phyloP scores from a whole-genome alignment of 2,113 vertebrate species.

The Rhinopomastus cyanomelas region DNA sequence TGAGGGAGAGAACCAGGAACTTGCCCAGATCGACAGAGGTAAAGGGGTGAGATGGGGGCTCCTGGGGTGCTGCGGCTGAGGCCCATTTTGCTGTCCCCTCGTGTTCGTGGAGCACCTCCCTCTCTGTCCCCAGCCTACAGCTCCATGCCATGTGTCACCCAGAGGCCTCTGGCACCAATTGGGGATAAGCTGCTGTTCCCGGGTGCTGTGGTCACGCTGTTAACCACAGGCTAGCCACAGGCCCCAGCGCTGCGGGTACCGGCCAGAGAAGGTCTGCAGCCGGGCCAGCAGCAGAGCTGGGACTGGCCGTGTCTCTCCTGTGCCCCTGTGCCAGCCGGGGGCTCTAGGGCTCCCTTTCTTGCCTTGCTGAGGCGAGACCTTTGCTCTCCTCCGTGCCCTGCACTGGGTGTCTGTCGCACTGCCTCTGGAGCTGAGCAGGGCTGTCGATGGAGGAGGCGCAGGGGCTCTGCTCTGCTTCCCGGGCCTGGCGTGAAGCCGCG shows the following conservation, averaged over 20 bases:
- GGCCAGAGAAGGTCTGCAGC: not conserved
- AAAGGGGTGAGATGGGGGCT: constrained; percentile 25
- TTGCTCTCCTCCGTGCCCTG: not conserved
- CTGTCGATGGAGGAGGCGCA: not conserved
- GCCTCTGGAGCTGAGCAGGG: not conserved
- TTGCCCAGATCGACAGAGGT: constrained; percentile 93
- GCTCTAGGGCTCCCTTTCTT: not conserved
- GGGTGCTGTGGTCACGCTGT: not conserved
- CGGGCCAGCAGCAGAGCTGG: not conserved
- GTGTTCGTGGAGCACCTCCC: not conserved
- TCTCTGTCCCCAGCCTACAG: not conserved
- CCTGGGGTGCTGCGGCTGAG: not conserved
- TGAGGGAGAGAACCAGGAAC: constrained; percentile 92
- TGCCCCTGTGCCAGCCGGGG: not conserved
- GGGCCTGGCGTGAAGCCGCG: not conserved
- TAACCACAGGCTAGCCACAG: not conserved
- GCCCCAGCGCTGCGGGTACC: not conserved
- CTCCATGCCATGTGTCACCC: not conserved
- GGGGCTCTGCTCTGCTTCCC: not conserved
- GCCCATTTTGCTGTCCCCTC: not conserved
- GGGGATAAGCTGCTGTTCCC: not conserved
- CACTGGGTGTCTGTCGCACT: not conserved
- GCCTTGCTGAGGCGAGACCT: not conserved
- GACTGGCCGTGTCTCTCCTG: not conserved
- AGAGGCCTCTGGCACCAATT: not conserved